Evolutionary conservation across 2,113 vertebrate genomes (phyloP), one percentile per base, ranked within the genome.

Genomic region (Silurus asotus): DNA sequence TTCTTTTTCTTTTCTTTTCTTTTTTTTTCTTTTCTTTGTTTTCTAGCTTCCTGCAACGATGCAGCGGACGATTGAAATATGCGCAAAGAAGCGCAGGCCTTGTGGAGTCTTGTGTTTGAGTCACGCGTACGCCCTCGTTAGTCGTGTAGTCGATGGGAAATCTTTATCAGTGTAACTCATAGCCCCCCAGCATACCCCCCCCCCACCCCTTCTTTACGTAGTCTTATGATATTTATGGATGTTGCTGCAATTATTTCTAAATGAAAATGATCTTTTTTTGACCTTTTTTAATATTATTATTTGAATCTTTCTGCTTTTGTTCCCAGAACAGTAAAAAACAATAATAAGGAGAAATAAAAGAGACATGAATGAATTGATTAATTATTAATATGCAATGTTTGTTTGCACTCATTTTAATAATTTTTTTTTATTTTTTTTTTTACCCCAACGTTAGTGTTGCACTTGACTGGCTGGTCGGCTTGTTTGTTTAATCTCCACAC

Each of bases 401-500:
- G 96, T 96, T 97, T 97, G 96, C 97, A 96, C 97, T 95, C 96
- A 95, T 95, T 92, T 93, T 93, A 37, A 37, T 37, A 37, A 37
- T 95, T 95, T 74, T 55, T 87, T 67, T 81, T 11, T 37, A 37
- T 1, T 37, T 76, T 94, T 94, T 93, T 93, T 92, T 94, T 96
- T 96, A 96, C 93, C 96, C 96, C 96, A 96, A 97, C 96, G 96
- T 97, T 95, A 92, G 94, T 95, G 93, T 94, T 96, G 96, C 95
- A 96, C 94, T 95, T 94, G 95, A 94, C 92, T 94, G 96, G 95
- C 95, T 93, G 94, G 93, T 92, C 95, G 94, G 64, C 91, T 37
- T 58, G 17, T 89, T 85, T 90, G 84, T 74, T 82, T 86, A 87
- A 87, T 79, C 19, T 87, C 87, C 81, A 89, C 89, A 23, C 74